phyloP scores from a whole-genome alignment of 2,797 vertebrate species.

The Sphaeramia orbicularis region DNA sequence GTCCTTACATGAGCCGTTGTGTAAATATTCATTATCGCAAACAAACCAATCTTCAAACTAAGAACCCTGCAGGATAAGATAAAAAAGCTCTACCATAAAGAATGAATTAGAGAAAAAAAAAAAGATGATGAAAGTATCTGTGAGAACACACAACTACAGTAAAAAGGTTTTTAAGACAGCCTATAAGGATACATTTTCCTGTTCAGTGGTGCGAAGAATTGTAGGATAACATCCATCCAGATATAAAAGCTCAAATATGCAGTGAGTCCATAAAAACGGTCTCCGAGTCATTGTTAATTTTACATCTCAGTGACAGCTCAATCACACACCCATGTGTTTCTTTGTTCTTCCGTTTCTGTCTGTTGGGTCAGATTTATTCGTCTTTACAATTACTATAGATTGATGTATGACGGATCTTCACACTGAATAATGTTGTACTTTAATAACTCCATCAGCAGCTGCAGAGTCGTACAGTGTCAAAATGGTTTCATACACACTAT shows the following conservation, averaged over 20 bases:
- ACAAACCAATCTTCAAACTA: conserved; percentile 11
- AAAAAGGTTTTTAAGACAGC: conserved; percentile 44
- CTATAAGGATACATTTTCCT: conserved; percentile 60
- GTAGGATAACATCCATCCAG: conserved; percentile 48
- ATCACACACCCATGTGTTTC: conserved; percentile 26
- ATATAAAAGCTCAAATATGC: conserved; percentile 56
- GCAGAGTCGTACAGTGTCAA: neutral
- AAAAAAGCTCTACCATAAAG: conserved; percentile 22
- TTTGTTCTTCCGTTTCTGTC: conserved; percentile 18
- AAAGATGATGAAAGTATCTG: conserved; percentile 37
- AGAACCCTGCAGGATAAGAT: conserved; percentile 1
- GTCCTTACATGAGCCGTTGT: conserved; percentile 1
- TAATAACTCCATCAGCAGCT: neutral
- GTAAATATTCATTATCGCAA: conserved; percentile 25
- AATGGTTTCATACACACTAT: neutral
- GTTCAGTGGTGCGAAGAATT: conserved; percentile 66
- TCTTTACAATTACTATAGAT: conserved; percentile 8
- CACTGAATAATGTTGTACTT: conserved; percentile 1
- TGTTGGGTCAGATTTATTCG: conserved; percentile 12
- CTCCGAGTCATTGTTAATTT: conserved; percentile 52
- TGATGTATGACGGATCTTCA: conserved; percentile 16
- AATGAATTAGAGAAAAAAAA: conserved; percentile 46
- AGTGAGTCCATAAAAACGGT: conserved; percentile 40
- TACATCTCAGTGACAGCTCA: conserved; percentile 53
- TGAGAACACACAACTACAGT: conserved; percentile 23